These are phyloP conservation scores for Eilema depressum DNA, from an alignment of 2,888 invertebrate genomes.

Conservation along the genomic window DNA sequence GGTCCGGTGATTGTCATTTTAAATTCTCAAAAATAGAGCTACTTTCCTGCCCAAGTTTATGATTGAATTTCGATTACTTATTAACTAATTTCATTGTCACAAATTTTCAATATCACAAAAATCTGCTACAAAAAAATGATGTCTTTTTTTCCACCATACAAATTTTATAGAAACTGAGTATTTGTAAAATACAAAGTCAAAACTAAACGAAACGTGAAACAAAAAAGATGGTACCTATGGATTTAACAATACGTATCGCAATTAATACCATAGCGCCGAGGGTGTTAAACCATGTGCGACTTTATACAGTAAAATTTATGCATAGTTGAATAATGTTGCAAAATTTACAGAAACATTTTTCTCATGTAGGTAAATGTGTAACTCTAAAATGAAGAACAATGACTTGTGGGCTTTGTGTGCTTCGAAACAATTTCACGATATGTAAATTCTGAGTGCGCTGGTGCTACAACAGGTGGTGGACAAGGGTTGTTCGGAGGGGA, in stretches of 20 bases:
- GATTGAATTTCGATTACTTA: no score
- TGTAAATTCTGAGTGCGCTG: slow-evolving; percentile 54
- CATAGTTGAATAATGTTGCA: slow-evolving; percentile 9
- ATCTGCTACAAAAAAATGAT: no score
- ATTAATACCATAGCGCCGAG: background rate
- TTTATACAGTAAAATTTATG: background rate
- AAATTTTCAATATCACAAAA: background rate
- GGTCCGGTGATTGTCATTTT: background rate
- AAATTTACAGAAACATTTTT: slow-evolving; percentile 11
- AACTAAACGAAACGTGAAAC: background rate
- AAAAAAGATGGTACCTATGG: background rate
- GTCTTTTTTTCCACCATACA: background rate
- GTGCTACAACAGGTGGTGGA: slow-evolving; percentile 70
- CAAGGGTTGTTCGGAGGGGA: slow-evolving; percentile 64
- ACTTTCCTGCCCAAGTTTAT: background rate
- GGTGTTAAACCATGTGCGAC: background rate
- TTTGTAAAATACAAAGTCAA: background rate
- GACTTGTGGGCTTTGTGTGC: slow-evolving; percentile 46
- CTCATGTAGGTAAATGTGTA: slow-evolving; percentile 23
- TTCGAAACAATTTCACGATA: slow-evolving; percentile 53
- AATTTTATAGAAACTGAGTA: no score
- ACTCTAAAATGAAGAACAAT: slow-evolving; percentile 46
- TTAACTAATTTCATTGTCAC: no score
- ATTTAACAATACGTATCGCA: background rate
- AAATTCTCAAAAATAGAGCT: background rate